Evolutionary conservation across 2,888 invertebrate genomes (phyloP).

Genomic region (Pseudolycoriella hygida): DNA sequence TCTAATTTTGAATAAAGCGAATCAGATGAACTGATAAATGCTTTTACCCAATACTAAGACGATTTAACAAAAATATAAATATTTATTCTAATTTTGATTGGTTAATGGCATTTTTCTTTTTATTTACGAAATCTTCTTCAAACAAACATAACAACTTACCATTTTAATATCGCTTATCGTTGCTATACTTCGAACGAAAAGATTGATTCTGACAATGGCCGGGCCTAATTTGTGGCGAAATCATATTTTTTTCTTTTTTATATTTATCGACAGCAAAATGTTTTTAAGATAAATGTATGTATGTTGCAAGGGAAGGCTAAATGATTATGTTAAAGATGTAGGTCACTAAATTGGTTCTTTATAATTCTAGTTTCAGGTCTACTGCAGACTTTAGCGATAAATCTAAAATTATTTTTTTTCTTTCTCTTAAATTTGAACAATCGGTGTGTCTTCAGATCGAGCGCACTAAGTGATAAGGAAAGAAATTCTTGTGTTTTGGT

Average conservation of each 20-base stretch:
- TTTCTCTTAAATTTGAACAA: no score
- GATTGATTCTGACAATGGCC: slow-evolving; percentile 92
- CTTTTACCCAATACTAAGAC: neutral
- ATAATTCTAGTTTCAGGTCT: no score
- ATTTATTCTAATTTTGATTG: no score
- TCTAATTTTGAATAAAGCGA: neutral
- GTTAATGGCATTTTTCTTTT: neutral
- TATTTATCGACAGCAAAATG: neutral
- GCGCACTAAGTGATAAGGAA: no score
- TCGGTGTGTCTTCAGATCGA: no score
- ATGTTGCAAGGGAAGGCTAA: neutral
- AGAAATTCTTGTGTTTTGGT: no score
- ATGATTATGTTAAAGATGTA: no score
- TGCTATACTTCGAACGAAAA: slow-evolving; percentile 94
- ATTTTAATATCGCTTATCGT: slow-evolving; percentile 98
- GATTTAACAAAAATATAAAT: neutral
- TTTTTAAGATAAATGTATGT: neutral
- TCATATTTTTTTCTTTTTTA: neutral
- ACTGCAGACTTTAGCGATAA: no score
- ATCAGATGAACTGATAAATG: neutral
- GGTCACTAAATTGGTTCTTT: no score
- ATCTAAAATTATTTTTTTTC: no score
- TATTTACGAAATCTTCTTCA: neutral
- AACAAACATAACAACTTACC: slow-evolving; percentile 53
- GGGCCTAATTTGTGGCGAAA: slow-evolving; percentile 62